Percentiles rank a stretch among this genome's conserved stretches.
Evolutionary conservation across 2,113 vertebrate genomes (phyloP).

Genomic region (Hassar affinis): DNA sequence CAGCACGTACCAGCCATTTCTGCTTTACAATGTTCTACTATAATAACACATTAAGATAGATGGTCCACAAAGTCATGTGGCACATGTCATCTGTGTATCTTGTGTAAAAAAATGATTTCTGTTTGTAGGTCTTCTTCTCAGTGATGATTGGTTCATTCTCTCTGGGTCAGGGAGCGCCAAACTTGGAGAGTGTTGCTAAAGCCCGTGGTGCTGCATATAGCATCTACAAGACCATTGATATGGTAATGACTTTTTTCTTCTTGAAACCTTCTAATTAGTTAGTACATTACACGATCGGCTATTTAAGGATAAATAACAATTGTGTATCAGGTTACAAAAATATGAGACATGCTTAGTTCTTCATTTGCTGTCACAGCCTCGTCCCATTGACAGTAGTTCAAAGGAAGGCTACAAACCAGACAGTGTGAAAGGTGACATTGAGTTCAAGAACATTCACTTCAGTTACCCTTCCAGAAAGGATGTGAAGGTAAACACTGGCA

Average conservation of each 20-base stretch:
- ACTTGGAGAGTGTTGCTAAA: conserved; percentile 76
- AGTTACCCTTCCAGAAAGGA: conserved; percentile 80
- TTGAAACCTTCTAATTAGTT: background rate
- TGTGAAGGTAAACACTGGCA: conserved; percentile 64
- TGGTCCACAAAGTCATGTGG: conserved; percentile 3
- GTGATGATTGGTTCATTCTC: conserved; percentile 74
- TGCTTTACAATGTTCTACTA: background rate
- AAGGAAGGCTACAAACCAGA: conserved; percentile 77
- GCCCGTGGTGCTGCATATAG: conserved; percentile 79
- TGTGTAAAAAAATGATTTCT: background rate
- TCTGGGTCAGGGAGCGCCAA: conserved; percentile 75
- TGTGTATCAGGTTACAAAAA: background rate
- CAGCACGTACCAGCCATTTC: background rate
- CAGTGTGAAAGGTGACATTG: conserved; percentile 74
- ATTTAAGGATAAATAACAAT: background rate
- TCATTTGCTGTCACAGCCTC: conserved; percentile 56
- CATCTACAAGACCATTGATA: conserved; percentile 78
- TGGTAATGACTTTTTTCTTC: conserved; percentile 61
- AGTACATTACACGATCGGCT: background rate
- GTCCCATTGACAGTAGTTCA: conserved; percentile 80
- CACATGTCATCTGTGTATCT: background rate
- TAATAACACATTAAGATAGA: background rate
- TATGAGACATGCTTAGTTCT: background rate
- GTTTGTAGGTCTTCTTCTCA: conserved; percentile 75
- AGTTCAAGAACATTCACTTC: conserved; percentile 83